phyloP scores from a whole-genome alignment of 2,888 invertebrate genomes.

The Pogonocherus hispidulus region DNA sequence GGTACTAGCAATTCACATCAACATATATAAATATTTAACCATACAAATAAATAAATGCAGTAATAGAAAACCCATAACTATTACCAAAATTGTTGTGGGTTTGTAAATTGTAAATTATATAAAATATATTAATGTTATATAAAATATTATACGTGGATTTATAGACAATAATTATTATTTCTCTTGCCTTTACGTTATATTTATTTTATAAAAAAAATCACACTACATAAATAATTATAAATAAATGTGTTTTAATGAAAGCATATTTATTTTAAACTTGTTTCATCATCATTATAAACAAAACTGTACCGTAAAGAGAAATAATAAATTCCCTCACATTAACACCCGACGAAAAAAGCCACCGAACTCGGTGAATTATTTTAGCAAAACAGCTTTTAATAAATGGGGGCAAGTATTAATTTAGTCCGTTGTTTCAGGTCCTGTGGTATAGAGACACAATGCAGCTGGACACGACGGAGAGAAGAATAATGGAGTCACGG shows the following conservation, averaged over 20 bases:
- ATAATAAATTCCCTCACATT: background rate
- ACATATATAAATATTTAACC: too few species aligned
- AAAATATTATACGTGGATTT: too few species aligned
- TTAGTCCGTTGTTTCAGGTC: constrained; percentile 69
- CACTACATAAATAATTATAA: too few species aligned
- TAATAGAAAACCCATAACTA: too few species aligned
- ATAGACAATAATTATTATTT: too few species aligned
- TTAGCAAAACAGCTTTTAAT: constrained; percentile 6
- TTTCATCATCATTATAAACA: background rate
- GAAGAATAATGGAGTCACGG: constrained; percentile 77
- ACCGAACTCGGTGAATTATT: background rate
- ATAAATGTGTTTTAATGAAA: background rate
- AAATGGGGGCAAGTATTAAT: constrained; percentile 3
- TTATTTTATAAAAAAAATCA: too few species aligned
- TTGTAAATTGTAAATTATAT: too few species aligned
- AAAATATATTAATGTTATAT: too few species aligned
- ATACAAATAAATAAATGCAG: too few species aligned
- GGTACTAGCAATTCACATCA: too few species aligned
- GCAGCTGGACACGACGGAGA: constrained; percentile 77
- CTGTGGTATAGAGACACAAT: constrained; percentile 79
- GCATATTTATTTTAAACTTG: background rate
- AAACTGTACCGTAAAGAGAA: background rate
- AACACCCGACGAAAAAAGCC: background rate
- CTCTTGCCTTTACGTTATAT: too few species aligned
- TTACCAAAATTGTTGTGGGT: too few species aligned